phyloP scores from a whole-genome alignment of 1,140 invertebrate genomes.

The Acromyrmex charruanus region DNA sequence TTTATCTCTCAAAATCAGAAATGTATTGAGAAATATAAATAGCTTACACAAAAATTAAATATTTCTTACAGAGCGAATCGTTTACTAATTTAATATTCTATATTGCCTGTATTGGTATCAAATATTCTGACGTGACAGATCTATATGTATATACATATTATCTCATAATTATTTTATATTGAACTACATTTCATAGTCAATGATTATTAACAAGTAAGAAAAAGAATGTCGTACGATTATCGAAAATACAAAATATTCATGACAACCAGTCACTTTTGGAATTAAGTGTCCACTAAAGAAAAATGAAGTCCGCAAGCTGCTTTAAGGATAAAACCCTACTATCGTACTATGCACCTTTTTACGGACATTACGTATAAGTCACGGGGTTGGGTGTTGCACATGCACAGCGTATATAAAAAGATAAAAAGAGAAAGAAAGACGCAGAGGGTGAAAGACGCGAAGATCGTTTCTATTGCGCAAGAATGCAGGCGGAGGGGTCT shows the following conservation, averaged over 20 bases:
- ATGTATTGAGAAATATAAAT: neutral
- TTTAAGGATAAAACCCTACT: constrained; percentile 32
- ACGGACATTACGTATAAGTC: neutral
- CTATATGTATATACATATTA: neutral
- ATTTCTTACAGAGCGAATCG: neutral
- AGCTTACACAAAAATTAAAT: neutral
- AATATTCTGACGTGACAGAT: neutral
- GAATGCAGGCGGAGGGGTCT: constrained; percentile 70
- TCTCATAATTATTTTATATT: neutral
- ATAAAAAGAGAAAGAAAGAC: constrained; percentile 22
- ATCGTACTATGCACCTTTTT: constrained; percentile 10
- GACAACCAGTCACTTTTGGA: neutral
- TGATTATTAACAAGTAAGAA: neutral
- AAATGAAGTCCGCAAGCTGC: constrained; percentile 34
- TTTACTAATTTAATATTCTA: neutral
- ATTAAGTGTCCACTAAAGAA: neutral
- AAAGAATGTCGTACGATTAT: neutral
- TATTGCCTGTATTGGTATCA: neutral
- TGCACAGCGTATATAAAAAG: neutral
- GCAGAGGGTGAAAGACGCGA: constrained; percentile 29
- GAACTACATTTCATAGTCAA: neutral
- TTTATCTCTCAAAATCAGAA: neutral
- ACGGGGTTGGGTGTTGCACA: neutral
- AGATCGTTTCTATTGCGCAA: constrained; percentile 72
- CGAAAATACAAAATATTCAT: neutral